Conservation (phyloP, 2,888 invertebrate genomes). For the Drosophila cracens region DNA sequence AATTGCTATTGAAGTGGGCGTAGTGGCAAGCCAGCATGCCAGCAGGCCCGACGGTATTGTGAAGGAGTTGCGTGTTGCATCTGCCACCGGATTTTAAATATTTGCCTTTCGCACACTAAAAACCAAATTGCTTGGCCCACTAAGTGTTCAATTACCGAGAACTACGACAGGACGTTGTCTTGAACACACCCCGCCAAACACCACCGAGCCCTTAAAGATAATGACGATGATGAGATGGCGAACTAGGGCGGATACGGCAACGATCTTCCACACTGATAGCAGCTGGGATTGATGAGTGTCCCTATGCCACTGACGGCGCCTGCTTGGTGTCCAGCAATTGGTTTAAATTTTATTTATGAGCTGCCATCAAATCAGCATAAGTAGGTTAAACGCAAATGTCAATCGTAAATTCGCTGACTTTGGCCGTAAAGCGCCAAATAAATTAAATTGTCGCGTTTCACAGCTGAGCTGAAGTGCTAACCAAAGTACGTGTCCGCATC, state of each 20-base stretch:
- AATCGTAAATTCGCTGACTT: constrained; percentile 80
- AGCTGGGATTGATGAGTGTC: constrained; percentile 74
- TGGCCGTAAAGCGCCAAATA: constrained; percentile 71
- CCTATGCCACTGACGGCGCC: not conserved
- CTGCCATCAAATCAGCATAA: constrained; percentile 83
- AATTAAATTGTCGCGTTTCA: constrained; percentile 77
- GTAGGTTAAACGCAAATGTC: constrained; percentile 84
- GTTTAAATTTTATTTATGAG: constrained; percentile 83
- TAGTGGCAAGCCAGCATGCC: constrained; percentile 5
- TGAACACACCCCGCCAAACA: not conserved
- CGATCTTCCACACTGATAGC: constrained; percentile 75
- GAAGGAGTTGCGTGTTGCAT: constrained; percentile 47
- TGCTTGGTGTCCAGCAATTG: constrained; percentile 67
- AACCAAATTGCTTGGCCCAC: constrained; percentile 75
- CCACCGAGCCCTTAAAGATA: constrained; percentile 19
- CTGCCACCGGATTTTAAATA: constrained; percentile 57
- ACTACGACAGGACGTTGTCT: constrained; percentile 22
- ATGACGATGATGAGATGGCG: constrained; percentile 24
- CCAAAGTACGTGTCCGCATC: constrained; percentile 67
- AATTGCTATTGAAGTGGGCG: constrained; percentile 20
- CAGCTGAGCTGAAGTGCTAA: constrained; percentile 79
- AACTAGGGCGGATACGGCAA: constrained; percentile 14
- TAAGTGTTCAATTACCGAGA: constrained; percentile 74
- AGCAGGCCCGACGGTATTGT: constrained; percentile 9
- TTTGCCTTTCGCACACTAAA: constrained; percentile 63